Percentiles rank a stretch among this genome's conserved stretches.
Evolutionary conservation across 2,797 vertebrate species (phyloP).

Genomic region (Ptychobarbus kaznakovi): DNA sequence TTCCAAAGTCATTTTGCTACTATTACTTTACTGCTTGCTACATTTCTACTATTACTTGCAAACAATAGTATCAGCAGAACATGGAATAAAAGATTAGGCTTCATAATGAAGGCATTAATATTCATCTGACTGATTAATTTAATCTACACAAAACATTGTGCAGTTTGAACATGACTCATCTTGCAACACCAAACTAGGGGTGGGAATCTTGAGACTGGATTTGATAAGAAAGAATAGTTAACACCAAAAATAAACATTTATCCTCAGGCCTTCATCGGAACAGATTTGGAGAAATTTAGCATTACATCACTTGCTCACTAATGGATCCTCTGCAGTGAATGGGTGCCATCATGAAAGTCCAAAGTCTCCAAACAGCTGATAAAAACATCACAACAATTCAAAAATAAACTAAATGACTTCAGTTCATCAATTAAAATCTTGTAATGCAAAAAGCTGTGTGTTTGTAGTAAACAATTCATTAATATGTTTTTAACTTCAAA

Average conservation of each 20-base stretch:
- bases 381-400: too few species aligned
- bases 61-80: background rate
- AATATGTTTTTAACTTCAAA: background rate
- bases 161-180: background rate
- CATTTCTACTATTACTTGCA: background rate
- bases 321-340: background rate
- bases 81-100: background rate
- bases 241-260: background rate
- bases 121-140: background rate
- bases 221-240: background rate
- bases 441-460: background rate
- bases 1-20: conserved; percentile 19
- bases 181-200: background rate
- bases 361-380: too few species aligned
- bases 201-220: background rate
- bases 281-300: too few species aligned
- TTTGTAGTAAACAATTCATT: background rate
- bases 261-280: too few species aligned
- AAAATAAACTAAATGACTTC: background rate
- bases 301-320: background rate
- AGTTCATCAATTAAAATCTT: background rate
- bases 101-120: background rate
- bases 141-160: background rate
- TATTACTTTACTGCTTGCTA: background rate
- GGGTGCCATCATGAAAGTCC: background rate